phyloP scores from a whole-genome alignment of 1,140 invertebrate species.

The Metopolophium dirhodum region DNA sequence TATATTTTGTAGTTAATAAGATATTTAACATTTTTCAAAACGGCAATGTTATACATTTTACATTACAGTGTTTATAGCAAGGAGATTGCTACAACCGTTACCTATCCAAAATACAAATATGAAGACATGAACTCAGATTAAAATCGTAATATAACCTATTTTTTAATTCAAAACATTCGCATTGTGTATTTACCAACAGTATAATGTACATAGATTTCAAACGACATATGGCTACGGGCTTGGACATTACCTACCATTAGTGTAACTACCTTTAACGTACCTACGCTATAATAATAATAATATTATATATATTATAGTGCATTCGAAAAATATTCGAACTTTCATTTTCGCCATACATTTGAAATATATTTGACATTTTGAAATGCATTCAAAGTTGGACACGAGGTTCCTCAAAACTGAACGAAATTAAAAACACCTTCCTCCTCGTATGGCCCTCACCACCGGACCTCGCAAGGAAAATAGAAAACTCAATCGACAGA shows the following conservation, averaged over 20 bases:
- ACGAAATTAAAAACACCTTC: too few species aligned
- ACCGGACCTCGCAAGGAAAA: too few species aligned
- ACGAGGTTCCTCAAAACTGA: too few species aligned
- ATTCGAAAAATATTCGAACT: neutral
- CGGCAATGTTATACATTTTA: too few species aligned
- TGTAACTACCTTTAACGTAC: neutral
- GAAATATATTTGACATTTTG: neutral
- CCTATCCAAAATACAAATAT: neutral
- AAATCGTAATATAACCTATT: neutral
- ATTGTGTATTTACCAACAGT: too few species aligned
- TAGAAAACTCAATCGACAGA: too few species aligned
- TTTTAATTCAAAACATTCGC: neutral
- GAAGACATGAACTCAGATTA: neutral
- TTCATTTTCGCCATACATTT: neutral
- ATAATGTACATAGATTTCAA: too few species aligned
- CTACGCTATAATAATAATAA: neutral
- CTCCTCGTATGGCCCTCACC: too few species aligned
- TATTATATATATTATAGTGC: neutral
- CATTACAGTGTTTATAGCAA: neutral
- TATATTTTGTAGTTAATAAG: too few species aligned
- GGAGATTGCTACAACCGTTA: too few species aligned
- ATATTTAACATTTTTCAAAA: neutral
- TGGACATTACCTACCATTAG: too few species aligned
- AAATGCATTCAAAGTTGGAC: neutral
- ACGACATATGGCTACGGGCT: too few species aligned